Conservation (phyloP, 2,888 invertebrate genomes). For the Hoplodrina ambigua region DNA sequence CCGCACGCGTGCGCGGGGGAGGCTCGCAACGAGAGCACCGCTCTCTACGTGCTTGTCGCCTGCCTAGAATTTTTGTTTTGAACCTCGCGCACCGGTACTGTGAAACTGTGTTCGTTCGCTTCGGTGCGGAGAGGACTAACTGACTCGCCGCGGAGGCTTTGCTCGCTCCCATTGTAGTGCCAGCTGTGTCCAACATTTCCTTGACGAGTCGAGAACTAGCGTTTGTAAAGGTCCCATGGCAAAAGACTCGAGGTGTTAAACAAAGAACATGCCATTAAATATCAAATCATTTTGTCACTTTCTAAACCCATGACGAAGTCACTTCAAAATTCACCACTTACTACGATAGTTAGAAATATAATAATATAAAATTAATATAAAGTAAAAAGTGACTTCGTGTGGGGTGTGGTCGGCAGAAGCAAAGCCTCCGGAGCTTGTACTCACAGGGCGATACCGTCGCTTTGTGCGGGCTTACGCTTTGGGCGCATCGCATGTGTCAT, state of each 20-base stretch:
- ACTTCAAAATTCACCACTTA: neutral
- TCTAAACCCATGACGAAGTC: slow-evolving; percentile 16
- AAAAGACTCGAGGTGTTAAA: neutral
- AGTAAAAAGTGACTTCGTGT: slow-evolving; percentile 1
- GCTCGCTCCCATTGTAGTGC: slow-evolving; percentile 43
- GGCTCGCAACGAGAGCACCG: slow-evolving; percentile 82
- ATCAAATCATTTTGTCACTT: slow-evolving; percentile 8
- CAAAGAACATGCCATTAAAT: slow-evolving; percentile 11
- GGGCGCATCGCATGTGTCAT: slow-evolving; percentile 72
- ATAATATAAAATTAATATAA: slow-evolving; percentile 1
- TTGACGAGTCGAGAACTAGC: neutral
- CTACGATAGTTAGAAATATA: neutral
- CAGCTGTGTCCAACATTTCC: neutral
- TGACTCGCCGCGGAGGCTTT: slow-evolving; percentile 75
- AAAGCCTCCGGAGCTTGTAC: slow-evolving; percentile 76
- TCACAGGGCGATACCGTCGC: slow-evolving; percentile 78
- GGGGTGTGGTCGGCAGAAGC: slow-evolving; percentile 59
- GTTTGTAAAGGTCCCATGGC: neutral
- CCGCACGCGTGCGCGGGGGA: slow-evolving; percentile 69
- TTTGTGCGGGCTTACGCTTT: slow-evolving; percentile 74
- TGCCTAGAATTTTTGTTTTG: slow-evolving; percentile 90
- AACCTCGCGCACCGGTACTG: slow-evolving; percentile 85
- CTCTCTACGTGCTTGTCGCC: slow-evolving; percentile 89
- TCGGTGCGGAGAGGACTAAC: slow-evolving; percentile 83
- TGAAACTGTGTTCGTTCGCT: slow-evolving; percentile 83